phyloP scores from a whole-genome alignment of 2,888 invertebrate genomes.

The Neoitamus cyanurus region DNA sequence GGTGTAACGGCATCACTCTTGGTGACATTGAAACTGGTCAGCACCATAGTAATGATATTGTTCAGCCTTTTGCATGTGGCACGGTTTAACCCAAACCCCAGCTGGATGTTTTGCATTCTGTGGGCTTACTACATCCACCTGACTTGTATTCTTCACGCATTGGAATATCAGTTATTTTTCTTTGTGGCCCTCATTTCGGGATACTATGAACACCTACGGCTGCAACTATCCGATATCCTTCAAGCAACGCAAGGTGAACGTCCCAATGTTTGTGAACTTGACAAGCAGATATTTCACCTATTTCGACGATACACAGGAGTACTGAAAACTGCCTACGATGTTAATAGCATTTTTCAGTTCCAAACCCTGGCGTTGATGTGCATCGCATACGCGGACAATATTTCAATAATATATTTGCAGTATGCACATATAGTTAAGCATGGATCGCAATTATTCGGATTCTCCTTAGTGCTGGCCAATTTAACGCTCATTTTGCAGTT shows the following conservation, averaged over 20 bases:
- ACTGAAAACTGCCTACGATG: background rate
- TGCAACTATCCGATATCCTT: background rate
- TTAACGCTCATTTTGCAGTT: background rate
- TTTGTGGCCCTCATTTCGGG: background rate
- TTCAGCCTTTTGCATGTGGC: background rate
- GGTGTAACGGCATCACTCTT: background rate
- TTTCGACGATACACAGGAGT: background rate
- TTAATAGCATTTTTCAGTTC: background rate
- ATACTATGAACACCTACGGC: background rate
- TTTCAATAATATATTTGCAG: background rate
- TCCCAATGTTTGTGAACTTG: background rate
- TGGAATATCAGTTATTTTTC: background rate
- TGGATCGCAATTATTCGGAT: background rate
- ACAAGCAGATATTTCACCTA: background rate
- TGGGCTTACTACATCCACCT: background rate
- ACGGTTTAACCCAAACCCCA: background rate
- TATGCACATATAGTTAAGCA: background rate
- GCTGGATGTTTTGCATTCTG: background rate
- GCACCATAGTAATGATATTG: background rate
- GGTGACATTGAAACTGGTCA: background rate
- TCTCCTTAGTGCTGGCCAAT: background rate
- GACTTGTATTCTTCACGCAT: background rate
- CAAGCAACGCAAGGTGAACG: background rate
- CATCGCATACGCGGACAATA: background rate
- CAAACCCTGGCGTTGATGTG: background rate